Percentiles rank a stretch among this genome's conserved stretches.
These are phyloP conservation scores for Pachyseris speciosa DNA, from an alignment of 64 coral and sea anemone genomes.

Conservation along the genomic window DNA sequence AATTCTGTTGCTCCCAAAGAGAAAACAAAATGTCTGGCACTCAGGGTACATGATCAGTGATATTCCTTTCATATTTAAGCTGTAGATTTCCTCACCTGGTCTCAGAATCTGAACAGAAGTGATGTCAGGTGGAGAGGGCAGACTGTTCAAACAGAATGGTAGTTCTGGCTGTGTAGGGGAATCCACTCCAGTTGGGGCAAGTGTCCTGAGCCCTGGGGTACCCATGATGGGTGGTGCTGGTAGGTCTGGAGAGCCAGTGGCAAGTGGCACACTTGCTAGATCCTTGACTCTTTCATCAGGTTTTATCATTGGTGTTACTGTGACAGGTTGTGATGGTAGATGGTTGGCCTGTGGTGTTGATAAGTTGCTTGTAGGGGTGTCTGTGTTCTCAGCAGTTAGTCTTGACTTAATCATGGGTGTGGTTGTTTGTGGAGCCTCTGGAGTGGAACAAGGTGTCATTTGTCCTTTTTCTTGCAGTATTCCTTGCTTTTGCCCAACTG, in stretches of 20 bases:
- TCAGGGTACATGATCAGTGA: too few relatives aligned
- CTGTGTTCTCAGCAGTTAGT: not conserved
- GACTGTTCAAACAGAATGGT: constrained; percentile 19
- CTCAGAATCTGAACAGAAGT: constrained; percentile 78
- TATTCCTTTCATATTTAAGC: too few relatives aligned
- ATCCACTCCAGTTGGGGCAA: not conserved
- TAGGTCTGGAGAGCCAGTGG: constrained; percentile 21
- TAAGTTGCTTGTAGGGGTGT: not conserved
- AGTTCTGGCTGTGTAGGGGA: not conserved
- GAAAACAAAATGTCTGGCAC: too few relatives aligned
- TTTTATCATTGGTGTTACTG: constrained; percentile 83
- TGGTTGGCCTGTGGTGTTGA: constrained; percentile 19
- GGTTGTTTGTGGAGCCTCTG: constrained; percentile 60
- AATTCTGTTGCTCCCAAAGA: too few relatives aligned
- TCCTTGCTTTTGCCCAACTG: not conserved
- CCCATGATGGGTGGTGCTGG: constrained; percentile 72
- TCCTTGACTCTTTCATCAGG: not conserved
- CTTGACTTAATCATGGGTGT: constrained; percentile 62
- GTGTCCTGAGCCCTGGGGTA: constrained; percentile 75
- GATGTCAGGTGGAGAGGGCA: constrained; percentile 75
- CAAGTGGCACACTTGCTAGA: not conserved
- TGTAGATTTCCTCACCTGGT: constrained; percentile 67
- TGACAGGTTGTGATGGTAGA: constrained; percentile 68
- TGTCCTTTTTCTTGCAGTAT: not conserved
- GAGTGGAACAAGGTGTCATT: constrained; percentile 26